Conservation (phyloP, 1,140 invertebrate genomes). For the Whitmania pigra region DNA sequence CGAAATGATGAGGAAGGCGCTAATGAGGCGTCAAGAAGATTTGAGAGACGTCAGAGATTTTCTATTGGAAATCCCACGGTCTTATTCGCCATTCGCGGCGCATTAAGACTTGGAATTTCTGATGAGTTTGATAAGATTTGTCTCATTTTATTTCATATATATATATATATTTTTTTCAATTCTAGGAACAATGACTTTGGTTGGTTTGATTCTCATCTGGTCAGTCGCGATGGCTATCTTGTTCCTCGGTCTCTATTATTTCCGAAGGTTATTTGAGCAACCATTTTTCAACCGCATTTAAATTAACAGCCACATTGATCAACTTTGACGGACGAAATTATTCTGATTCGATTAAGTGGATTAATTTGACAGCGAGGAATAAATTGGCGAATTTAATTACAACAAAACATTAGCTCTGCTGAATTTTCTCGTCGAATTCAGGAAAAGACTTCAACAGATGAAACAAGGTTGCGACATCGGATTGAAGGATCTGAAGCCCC, state of each 20-base stretch:
- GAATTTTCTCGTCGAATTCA: background rate
- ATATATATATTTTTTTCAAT: background rate
- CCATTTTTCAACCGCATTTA: background rate
- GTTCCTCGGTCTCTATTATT: conserved; percentile 9
- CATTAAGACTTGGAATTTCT: too few species aligned
- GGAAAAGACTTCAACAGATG: background rate
- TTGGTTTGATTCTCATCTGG: conserved; percentile 1
- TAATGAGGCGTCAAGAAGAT: too few species aligned
- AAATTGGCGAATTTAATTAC: background rate
- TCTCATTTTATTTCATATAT: background rate
- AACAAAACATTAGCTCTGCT: background rate
- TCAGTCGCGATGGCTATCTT: background rate
- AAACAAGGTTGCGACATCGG: background rate
- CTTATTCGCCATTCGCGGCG: too few species aligned
- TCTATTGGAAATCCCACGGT: too few species aligned
- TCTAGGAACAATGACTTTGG: background rate
- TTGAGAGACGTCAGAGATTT: too few species aligned
- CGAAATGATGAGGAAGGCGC: too few species aligned
- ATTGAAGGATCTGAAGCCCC: conserved; percentile 2
- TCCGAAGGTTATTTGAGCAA: background rate
- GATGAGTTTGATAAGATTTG: too few species aligned
- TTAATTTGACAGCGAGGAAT: background rate
- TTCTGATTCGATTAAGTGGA: too few species aligned
- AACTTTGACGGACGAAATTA: too few species aligned
- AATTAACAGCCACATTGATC: background rate